Percentiles rank a stretch among this genome's conserved stretches.
These are phyloP conservation scores for Lophius piscatorius DNA, from an alignment of 2,113 vertebrate genomes.

Conservation along the genomic window DNA sequence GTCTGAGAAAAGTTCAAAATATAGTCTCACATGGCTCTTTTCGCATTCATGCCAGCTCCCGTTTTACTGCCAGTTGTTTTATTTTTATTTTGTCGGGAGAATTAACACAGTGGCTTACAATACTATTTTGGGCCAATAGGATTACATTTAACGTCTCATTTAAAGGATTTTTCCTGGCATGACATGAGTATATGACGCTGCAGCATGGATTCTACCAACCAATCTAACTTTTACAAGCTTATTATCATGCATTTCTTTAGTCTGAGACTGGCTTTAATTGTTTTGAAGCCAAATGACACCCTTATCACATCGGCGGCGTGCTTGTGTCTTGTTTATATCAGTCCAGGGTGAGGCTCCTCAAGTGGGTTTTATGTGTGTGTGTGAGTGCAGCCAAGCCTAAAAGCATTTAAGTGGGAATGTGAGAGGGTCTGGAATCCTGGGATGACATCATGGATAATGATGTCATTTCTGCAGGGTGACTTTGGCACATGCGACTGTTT, in stretches of 20 bases:
- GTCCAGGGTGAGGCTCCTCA: conserved; percentile 63
- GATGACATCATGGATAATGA: conserved; percentile 82
- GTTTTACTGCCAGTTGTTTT: conserved; percentile 28
- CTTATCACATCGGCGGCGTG: conserved; percentile 77
- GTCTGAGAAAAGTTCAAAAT: conserved; percentile 3
- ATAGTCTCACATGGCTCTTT: background rate
- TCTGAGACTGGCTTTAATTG: conserved; percentile 63
- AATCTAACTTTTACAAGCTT: conserved; percentile 53
- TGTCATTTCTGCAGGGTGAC: conserved; percentile 82
- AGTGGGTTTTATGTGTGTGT: conserved; percentile 44
- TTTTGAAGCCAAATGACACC: conserved; percentile 69
- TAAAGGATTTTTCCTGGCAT: conserved; percentile 38
- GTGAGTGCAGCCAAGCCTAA: conserved; percentile 66
- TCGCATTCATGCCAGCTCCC: conserved; percentile 7
- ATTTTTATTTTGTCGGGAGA: conserved; percentile 24
- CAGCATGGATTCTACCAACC: conserved; percentile 66
- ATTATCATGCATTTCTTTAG: conserved; percentile 60
- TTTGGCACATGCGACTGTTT: conserved; percentile 74
- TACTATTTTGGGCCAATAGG: conserved; percentile 26
- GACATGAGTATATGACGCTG: conserved; percentile 42
- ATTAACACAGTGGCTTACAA: conserved; percentile 42
- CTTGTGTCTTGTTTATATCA: conserved; percentile 76
- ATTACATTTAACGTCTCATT: conserved; percentile 39
- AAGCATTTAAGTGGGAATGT: conserved; percentile 75
- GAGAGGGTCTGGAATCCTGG: conserved; percentile 76